Conservation (phyloP, 2,797 vertebrate genomes). For the Cirrhinus molitorella region DNA sequence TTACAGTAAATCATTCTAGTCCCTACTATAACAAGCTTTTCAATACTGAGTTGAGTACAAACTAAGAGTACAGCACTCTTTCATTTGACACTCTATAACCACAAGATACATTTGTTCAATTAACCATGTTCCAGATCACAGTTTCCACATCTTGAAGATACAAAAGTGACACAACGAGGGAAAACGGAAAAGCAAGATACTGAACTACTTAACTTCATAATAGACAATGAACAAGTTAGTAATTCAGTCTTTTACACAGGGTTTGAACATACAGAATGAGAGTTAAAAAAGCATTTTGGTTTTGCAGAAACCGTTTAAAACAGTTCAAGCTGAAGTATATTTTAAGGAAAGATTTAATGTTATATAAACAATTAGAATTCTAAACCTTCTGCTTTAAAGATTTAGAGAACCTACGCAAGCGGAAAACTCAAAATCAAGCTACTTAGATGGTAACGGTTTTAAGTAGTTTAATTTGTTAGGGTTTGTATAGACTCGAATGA, state of each 20-base stretch:
- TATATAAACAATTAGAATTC: neutral
- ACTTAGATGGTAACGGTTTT: neutral
- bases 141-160: constrained; percentile 21
- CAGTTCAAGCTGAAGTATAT: neutral
- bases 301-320: neutral
- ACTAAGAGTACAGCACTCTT: neutral
- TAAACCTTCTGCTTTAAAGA: neutral
- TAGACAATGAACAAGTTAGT: neutral
- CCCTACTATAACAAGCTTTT: neutral
- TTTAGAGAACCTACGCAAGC: neutral
- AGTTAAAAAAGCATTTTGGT: neutral
- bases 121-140: neutral
- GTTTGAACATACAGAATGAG: neutral
- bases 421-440: constrained; percentile 1
- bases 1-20: constrained; percentile 19
- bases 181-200: neutral
- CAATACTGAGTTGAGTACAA: constrained; percentile 40
- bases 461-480: neutral
- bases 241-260: constrained; percentile 3
- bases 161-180: neutral
- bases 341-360: neutral
- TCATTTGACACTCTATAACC: neutral
- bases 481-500: neutral
- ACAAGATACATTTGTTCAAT: neutral
- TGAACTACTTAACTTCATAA: neutral